Evolutionary conservation across 1,140 invertebrate species (phyloP).

Genomic region (Hirudo medicinalis): DNA sequence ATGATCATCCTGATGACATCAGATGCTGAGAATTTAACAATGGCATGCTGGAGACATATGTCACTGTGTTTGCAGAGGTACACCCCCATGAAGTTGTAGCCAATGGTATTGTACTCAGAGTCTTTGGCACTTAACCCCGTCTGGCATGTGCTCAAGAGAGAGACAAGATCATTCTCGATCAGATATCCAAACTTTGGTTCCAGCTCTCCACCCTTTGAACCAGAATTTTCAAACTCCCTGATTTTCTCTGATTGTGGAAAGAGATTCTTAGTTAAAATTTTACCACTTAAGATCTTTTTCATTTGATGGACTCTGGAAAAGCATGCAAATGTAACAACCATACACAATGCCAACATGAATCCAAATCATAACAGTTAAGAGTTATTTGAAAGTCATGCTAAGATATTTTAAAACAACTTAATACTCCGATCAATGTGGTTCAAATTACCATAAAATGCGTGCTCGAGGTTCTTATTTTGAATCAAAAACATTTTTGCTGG

Average conservation of each 20-base stretch:
- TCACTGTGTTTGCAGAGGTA: constrained; percentile 22
- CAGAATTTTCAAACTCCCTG: constrained; percentile 9
- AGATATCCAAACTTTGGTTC: constrained; percentile 20
- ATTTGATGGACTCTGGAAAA: no score
- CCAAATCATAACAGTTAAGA: background rate
- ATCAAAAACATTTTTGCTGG: constrained; percentile 19
- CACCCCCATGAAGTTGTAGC: constrained; percentile 23
- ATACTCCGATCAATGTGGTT: no score
- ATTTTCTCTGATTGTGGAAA: constrained; percentile 10
- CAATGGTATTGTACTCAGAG: constrained; percentile 24
- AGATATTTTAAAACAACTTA: no score
- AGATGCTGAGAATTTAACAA: constrained; percentile 21
- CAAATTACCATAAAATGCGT: constrained; percentile 15
- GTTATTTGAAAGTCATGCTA: background rate
- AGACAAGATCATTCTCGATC: constrained; percentile 20
- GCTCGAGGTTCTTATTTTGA: constrained; percentile 14
- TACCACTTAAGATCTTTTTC: no score
- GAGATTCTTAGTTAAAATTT: no score
- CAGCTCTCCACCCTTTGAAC: constrained; percentile 14
- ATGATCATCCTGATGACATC: constrained; percentile 21
- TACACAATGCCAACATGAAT: constrained; percentile 7
- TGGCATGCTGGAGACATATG: constrained; percentile 23
- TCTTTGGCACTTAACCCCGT: constrained; percentile 18
- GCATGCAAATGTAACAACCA: background rate
- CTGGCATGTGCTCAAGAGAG: constrained; percentile 9